phyloP scores from a whole-genome alignment of 2,888 invertebrate species.

The Acanthopleura granulata region DNA sequence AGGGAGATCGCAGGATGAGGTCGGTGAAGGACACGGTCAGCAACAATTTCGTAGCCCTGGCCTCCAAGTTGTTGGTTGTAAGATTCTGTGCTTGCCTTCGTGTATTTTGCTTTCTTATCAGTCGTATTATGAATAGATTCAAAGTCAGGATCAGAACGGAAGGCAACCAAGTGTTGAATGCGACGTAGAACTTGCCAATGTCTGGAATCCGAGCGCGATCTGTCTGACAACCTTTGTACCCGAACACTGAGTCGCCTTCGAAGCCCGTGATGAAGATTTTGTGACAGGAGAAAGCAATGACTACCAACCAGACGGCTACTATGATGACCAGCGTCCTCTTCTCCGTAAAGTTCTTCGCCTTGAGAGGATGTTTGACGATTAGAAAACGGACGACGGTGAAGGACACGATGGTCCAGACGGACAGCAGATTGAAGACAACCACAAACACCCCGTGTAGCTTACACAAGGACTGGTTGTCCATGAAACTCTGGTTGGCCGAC shows the following conservation, averaged over 20 bases:
- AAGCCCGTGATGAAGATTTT: conserved; percentile 53
- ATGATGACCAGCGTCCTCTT: conserved; percentile 37
- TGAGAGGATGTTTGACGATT: conserved; percentile 47
- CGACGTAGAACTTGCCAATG: conserved; percentile 49
- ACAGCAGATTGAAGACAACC: conserved; percentile 50
- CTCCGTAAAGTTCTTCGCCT: conserved; percentile 38
- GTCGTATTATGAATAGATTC: conserved; percentile 36
- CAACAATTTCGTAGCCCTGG: conserved; percentile 43
- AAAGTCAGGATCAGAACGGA: conserved; percentile 41
- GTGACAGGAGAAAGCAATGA: conserved; percentile 43
- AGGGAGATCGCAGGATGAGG: conserved; percentile 44
- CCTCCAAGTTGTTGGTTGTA: conserved; percentile 32
- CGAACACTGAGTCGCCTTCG: conserved; percentile 52
- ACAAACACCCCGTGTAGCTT: conserved; percentile 50
- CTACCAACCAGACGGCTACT: conserved; percentile 32
- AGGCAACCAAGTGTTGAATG: conserved; percentile 53
- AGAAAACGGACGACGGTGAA: conserved; percentile 50
- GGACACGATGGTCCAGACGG: conserved; percentile 24
- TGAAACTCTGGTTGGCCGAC: conserved; percentile 43
- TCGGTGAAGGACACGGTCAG: conserved; percentile 45
- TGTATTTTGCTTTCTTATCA: conserved; percentile 33
- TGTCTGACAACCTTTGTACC: conserved; percentile 52
- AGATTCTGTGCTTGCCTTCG: conserved; percentile 23
- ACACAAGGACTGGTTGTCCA: conserved; percentile 41
- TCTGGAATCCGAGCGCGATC: conserved; percentile 41